Base-by-base conservation (phyloP, 2,797 vertebrate species). In the Chelonia mydas region DNA sequence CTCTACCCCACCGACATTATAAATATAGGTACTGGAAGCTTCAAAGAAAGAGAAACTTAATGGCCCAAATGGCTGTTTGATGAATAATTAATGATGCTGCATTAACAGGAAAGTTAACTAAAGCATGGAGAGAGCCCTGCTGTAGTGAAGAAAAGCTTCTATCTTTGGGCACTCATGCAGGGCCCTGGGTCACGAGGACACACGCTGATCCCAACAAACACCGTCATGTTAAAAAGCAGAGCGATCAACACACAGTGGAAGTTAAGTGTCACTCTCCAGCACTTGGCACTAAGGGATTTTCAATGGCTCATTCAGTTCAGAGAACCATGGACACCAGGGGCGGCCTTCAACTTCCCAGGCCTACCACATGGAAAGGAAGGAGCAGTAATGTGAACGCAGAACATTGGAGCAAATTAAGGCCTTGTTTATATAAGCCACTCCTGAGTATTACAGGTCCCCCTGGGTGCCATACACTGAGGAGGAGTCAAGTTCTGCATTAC, bases 81-180 rank as follows among this genome's bases (percentile, higher is more conserved):
- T 96, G 89, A 97, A 97, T 96, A 96, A 96, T 97, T 95, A 87
- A 97, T 96, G 37, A 16, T 50, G 72, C 92, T 84, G 49, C 90
- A 95, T 97, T 95, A 96, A 97, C 79, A 7, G 11, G 10, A 55
- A 94, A 79, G 92, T 97, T 95, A 96, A 96, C 87, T 82, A 79
- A 91, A 85, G 88, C 82, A 83, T 59, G 47, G 51, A 94, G 90
- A 94, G 65, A 84, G 41, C 49, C 1, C 1, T 2, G 33, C 78
- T 68, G 74, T 77, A 85, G 72, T 2, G 78, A 77, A 88, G 80
- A 80, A 77, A 84, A 84, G 77, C 57, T 53, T 86, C 68, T 10
- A 49, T 83, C 90, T 93, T 12, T 25, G 90, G 85, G 50, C 87
- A 83, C 53, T 80, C 41, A n/a, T 0, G 0, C 23, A 6, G 7